Percentiles rank a stretch among this genome's conserved stretches.
Conservation (phyloP, 37 sponge, comb jelly and placozoan genomes). For the Cliona cf. orientalis region DNA sequence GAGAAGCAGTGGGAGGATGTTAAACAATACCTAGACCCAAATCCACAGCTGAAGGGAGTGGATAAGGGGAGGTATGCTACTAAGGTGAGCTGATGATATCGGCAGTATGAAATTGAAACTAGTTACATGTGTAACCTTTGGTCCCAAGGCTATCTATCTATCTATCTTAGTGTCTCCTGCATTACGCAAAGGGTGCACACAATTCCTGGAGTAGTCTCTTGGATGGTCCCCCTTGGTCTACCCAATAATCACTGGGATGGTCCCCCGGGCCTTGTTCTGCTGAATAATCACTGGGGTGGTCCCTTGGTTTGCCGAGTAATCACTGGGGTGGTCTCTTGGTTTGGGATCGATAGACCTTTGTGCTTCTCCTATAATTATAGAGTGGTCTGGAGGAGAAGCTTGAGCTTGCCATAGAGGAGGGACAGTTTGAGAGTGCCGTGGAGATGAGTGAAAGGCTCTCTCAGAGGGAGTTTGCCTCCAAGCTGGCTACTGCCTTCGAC, state of each 20-base stretch:
- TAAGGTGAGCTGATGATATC: conserved; percentile 27
- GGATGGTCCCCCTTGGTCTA: no score
- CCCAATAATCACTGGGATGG: no score
- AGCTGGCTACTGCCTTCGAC: conserved; percentile 75
- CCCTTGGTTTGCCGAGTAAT: no score
- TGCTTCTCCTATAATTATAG: conserved; percentile 10
- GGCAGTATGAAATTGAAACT: no score
- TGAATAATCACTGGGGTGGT: no score
- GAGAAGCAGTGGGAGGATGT: conserved; percentile 53
- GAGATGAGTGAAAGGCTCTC: conserved; percentile 62
- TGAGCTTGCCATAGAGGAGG: conserved; percentile 57
- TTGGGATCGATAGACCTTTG: no score
- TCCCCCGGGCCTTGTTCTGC: no score
- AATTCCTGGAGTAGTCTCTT: background rate
- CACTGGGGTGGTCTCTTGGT: no score
- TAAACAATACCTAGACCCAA: conserved; percentile 65
- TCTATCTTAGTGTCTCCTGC: background rate
- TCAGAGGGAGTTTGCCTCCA: conserved; percentile 62
- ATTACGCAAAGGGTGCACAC: background rate
- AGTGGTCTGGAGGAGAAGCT: conserved; percentile 65
- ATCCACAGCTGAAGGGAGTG: conserved; percentile 66
- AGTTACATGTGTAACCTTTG: no score
- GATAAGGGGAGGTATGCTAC: conserved; percentile 23
- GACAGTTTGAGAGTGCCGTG: conserved; percentile 55
- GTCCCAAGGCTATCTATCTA: no score